phyloP scores from a whole-genome alignment of 2,888 invertebrate species.

The Archips xylosteana region DNA sequence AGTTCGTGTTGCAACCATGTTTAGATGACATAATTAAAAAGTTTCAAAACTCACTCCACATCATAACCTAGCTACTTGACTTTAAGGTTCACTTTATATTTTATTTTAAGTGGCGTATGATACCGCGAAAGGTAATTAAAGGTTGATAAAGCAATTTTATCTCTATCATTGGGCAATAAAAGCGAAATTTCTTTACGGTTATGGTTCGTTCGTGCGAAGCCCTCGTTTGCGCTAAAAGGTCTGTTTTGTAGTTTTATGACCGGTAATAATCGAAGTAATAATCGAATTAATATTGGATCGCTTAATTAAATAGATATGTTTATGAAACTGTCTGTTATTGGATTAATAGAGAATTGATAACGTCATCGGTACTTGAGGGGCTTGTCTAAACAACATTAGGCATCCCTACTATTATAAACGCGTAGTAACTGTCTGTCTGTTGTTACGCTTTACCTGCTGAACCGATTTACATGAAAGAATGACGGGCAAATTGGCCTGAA shows the following conservation, averaged over 20 bases:
- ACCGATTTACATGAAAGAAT: too few species aligned
- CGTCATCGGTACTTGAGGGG: constrained; percentile 23
- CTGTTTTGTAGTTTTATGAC: constrained; percentile 78
- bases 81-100: constrained; percentile 58
- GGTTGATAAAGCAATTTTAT: constrained; percentile 78
- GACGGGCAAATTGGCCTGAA: too few species aligned
- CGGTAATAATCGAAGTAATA: constrained; percentile 80
- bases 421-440: too few species aligned
- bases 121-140: constrained; percentile 73
- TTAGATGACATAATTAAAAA: constrained; percentile 51
- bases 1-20: constrained; percentile 33
- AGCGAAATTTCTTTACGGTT: constrained; percentile 77
- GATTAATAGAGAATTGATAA: constrained; percentile 37
- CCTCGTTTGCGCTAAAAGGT: constrained; percentile 72
- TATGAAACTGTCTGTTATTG: constrained; percentile 51
- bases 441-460: too few species aligned
- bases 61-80: constrained; percentile 47
- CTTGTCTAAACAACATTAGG: neutral
- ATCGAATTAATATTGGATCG: constrained; percentile 82
- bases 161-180: constrained; percentile 78
- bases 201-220: constrained; percentile 65
- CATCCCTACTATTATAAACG: neutral
- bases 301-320: constrained; percentile 81
- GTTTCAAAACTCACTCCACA: constrained; percentile 11
- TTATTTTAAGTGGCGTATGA: constrained; percentile 62